Evolutionary conservation across 2,888 invertebrate species (phyloP), one percentile per base, ranked within the genome.

Genomic region (Empis livida): DNA sequence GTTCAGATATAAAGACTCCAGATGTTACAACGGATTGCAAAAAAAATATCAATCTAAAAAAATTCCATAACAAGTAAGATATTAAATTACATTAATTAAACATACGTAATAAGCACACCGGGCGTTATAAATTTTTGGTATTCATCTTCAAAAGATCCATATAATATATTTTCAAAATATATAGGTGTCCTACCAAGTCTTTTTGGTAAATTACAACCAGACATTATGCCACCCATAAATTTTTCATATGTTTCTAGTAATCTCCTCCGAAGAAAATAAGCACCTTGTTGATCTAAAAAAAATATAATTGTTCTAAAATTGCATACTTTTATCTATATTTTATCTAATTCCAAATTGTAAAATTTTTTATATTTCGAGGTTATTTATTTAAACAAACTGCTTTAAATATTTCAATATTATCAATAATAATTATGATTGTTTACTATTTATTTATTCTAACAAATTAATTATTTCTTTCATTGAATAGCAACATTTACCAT

Each of bases 71-170:
- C n/a, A n/a, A n/a, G 23, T 15, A 31, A 35, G 23, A 27, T 20
- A 45, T 48, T 49, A 44, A 16, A 43, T 48, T 43, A 8, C n/a
- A 41, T 27, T 37, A 30, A 27, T 27, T 27, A 27, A 20, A 20
- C 9, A 23, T 17, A 88, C 87, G 85, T 82, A 55, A 91, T 73
- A 55, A 93, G 77, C 43, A 89, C 79, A 6, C 87, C 86, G 0
- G 92, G 92, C 0, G 86, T 84, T 76, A 91, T 84, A 64, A 86
- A 93, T 49, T 80, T 78, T 8, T 81, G 78, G 62, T 84, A 86
- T 51, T 80, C 80, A 4, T 83, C 78, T 47, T 84, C 74, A 46
- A 70, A 69, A 11, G 67, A 68, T 2, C 89, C 89, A 60, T 77
- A 86, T 39, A 89, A 69, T 0, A 86, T 85, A 10, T 79, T 72